These are phyloP conservation scores for Hydrochoerus hydrochaeris DNA, from an alignment of 2,113 vertebrate genomes.

Conservation along the genomic window DNA sequence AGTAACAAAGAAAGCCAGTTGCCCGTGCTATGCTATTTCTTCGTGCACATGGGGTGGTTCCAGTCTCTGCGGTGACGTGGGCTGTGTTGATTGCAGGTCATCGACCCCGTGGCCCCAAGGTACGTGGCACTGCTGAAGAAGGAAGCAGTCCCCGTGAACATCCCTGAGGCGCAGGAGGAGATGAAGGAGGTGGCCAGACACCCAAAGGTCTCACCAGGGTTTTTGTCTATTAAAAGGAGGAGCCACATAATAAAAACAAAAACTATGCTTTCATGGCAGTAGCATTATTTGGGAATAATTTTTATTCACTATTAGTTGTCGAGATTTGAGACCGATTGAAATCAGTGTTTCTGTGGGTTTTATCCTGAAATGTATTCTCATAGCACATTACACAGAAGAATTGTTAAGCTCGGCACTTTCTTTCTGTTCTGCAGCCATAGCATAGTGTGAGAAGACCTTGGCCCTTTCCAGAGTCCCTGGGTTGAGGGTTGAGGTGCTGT, in stretches of 20 bases:
- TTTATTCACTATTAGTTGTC: not conserved
- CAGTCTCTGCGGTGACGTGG: not conserved
- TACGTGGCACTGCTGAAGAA: conserved; percentile 93
- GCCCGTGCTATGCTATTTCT: conserved; percentile 72
- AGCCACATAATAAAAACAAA: not conserved
- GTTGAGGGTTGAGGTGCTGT: not conserved
- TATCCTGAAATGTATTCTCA: not conserved
- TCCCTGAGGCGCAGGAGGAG: conserved; percentile 92
- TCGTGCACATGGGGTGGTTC: not conserved
- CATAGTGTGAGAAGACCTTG: too few relatives aligned
- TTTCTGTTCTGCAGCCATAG: not conserved
- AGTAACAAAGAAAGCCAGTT: conserved; percentile 89
- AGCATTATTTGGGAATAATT: not conserved
- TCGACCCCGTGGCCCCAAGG: conserved; percentile 96
- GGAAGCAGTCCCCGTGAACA: conserved; percentile 90
- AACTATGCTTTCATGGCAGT: not conserved
- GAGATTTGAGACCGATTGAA: not conserved
- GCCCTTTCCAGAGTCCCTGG: not conserved
- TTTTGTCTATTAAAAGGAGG: not conserved
- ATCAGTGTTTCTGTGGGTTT: not conserved
- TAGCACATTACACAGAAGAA: not conserved
- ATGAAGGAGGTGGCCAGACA: conserved; percentile 96
- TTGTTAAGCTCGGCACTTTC: not conserved
- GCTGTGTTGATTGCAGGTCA: conserved; percentile 88
- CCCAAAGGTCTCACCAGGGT: conserved; percentile 90